Evolutionary conservation across 2,888 invertebrate genomes (phyloP).

Genomic region (Andricus curvator): DNA sequence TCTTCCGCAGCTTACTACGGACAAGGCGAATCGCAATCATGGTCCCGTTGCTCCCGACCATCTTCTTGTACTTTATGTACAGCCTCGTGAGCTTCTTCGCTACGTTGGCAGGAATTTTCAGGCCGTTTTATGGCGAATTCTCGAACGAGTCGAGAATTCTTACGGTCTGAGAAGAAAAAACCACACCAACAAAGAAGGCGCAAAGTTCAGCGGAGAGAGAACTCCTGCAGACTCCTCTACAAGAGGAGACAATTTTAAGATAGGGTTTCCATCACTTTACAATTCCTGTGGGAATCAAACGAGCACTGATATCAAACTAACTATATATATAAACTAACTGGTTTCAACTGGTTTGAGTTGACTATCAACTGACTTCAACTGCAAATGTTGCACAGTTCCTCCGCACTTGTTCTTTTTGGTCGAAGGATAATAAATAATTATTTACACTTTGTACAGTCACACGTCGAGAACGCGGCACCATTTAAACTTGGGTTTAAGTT

Average conservation of each 20-base stretch:
- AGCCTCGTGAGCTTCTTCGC: conserved; percentile 72
- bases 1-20: conserved; percentile 93
- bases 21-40: conserved; percentile 94
- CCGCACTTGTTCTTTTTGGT: conserved; percentile 26
- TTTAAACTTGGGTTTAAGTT: conserved; percentile 28
- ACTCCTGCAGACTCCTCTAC: background rate
- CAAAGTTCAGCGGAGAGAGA: background rate
- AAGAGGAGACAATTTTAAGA: background rate
- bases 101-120: conserved; percentile 67
- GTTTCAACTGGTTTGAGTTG: conserved; percentile 3
- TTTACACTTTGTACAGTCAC: conserved; percentile 56
- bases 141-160: conserved; percentile 62
- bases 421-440: conserved; percentile 45
- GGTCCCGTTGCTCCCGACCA: conserved; percentile 92
- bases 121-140: conserved; percentile 62
- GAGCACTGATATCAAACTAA: conserved; percentile 36
- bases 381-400: conserved; percentile 7
- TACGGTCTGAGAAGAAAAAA: conserved; percentile 42
- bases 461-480: conserved; percentile 46
- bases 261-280: conserved; percentile 1
- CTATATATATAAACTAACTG: conserved; percentile 8
- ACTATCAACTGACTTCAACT: conserved; percentile 11
- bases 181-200: background rate
- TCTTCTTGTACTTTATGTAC: conserved; percentile 80
- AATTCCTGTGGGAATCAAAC: conserved; percentile 18